Conservation (phyloP, 2,888 invertebrate genomes). For the Caenorhabditis virilis region DNA sequence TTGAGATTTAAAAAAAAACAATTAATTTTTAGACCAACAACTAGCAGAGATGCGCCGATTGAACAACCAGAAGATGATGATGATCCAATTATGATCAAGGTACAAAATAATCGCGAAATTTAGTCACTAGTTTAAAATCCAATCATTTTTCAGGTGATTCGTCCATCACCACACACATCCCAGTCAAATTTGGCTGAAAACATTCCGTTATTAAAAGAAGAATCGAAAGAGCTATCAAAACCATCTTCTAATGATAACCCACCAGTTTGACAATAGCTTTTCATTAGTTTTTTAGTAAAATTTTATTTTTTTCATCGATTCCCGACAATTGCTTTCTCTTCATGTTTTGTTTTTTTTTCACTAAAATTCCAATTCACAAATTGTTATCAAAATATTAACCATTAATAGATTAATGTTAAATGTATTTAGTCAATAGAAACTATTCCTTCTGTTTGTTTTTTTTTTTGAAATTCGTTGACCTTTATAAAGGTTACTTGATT, state of each 20-base stretch:
- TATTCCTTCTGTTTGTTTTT: background rate
- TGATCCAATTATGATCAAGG: conserved; percentile 67
- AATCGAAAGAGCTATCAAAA: conserved; percentile 7
- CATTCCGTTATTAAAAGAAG: conserved; percentile 49
- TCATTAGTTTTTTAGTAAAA: background rate
- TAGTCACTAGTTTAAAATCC: too few relatives aligned
- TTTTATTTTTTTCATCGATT: background rate
- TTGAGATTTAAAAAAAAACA: background rate
- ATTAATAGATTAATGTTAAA: too few relatives aligned
- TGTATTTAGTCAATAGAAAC: too few relatives aligned
- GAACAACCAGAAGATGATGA: conserved; percentile 65
- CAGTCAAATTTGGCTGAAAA: conserved; percentile 46
- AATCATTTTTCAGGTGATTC: conserved; percentile 45
- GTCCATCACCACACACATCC: conserved; percentile 58
- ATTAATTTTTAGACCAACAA: conserved; percentile 7
- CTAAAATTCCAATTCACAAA: too few relatives aligned
- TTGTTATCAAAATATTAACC: too few relatives aligned
- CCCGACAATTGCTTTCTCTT: background rate
- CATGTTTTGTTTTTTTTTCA: too few relatives aligned
- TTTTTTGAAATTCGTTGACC: too few relatives aligned
- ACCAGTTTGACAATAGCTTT: background rate
- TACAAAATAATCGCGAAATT: conserved; percentile 51
- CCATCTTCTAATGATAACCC: conserved; percentile 2
- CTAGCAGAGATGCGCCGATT: conserved; percentile 42
- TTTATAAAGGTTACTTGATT: too few relatives aligned